Percentiles rank a stretch among this genome's conserved stretches.
Evolutionary conservation across 2,797 vertebrate genomes (phyloP).

Genomic region (Squalus acanthias): DNA sequence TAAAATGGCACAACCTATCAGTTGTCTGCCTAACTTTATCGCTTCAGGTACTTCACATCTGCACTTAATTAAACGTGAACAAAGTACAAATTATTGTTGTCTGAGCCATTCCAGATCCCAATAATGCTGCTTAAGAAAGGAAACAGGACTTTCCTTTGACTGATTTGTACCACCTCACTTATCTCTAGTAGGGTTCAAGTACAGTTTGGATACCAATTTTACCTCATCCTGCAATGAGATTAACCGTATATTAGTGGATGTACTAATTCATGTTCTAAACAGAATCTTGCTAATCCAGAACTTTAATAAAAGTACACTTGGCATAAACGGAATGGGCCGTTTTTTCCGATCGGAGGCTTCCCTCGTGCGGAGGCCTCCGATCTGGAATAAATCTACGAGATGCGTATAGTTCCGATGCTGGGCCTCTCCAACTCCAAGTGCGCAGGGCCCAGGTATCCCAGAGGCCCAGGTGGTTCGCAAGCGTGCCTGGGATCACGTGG

Average conservation of each 20-base stretch:
- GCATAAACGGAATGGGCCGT: neutral
- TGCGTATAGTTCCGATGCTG: too few species aligned
- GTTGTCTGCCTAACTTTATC: neutral
- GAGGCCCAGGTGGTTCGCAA: too few species aligned
- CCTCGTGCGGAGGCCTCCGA: too few species aligned
- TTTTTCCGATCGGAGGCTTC: too few species aligned
- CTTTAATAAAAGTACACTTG: neutral
- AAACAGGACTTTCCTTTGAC: neutral
- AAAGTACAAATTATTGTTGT: neutral
- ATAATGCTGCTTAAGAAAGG: neutral
- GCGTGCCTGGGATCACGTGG: too few species aligned
- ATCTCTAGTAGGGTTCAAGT: neutral
- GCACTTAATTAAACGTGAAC: neutral
- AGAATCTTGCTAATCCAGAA: neutral
- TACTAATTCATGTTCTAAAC: neutral
- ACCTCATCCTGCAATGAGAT: neutral
- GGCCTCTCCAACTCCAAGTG: too few species aligned
- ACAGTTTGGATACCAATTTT: neutral
- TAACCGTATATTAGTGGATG: neutral
- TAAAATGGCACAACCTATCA: neutral
- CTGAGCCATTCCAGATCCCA: neutral
- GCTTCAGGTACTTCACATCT: neutral
- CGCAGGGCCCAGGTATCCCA: too few species aligned
- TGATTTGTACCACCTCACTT: neutral
- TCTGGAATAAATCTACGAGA: too few species aligned